Evolutionary conservation across 2,113 vertebrate genomes (phyloP).

Genomic region (Sialia sialis): DNA sequence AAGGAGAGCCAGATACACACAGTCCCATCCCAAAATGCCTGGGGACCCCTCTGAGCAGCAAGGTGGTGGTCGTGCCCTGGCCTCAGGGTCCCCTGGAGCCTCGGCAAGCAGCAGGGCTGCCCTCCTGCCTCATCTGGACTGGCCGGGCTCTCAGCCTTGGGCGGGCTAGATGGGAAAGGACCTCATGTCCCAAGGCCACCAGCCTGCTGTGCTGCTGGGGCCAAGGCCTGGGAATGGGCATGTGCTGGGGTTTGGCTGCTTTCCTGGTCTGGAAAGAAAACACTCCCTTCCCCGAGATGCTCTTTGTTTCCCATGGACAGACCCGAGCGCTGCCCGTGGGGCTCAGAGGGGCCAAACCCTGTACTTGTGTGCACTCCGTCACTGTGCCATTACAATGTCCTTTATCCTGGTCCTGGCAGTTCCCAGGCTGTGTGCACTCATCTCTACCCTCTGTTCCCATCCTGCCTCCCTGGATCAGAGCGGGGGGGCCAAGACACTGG

Average conservation of each 20-base stretch:
- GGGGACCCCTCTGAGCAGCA: rapidly evolving
- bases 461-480: neutral
- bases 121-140: neutral
- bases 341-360: neutral
- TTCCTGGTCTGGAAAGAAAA: conserved; percentile 52
- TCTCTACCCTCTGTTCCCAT: neutral
- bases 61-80: rapidly evolving
- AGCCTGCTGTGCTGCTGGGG: neutral
- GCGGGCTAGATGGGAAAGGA: neutral
- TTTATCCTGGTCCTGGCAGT: neutral
- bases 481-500: neutral
- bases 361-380: rapidly evolving
- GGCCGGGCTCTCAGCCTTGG: rapidly evolving
- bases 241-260: conserved; percentile 53
- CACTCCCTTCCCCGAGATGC: neutral
- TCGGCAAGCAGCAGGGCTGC: neutral
- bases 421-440: neutral
- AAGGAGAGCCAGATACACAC: neutral
- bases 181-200: conserved; percentile 10
- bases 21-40: neutral
- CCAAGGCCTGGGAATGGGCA: conserved; percentile 48
- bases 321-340: rapidly evolving
- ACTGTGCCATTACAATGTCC: neutral
- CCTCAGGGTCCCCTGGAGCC: rapidly evolving
- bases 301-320: conserved; percentile 28